A percentile compares a stretch with the other conserved stretches of the same genome.
Evolutionary conservation across 2,113 vertebrate species (phyloP).

Genomic region (Phalacrocorax brasilianus): DNA sequence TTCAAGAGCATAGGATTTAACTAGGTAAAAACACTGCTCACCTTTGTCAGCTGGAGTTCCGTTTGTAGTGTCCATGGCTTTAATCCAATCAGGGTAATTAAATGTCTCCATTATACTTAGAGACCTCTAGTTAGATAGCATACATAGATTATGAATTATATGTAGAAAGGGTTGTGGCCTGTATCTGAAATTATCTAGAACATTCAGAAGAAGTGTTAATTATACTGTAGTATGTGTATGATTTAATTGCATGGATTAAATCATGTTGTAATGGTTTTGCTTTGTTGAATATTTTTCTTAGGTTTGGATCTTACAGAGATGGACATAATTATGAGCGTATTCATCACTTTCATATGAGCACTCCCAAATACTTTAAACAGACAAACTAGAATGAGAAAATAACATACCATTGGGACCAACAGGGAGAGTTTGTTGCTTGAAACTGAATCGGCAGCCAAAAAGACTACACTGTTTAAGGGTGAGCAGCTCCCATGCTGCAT

Average conservation of each 20-base stretch:
- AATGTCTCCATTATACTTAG: background rate
- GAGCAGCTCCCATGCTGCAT: background rate
- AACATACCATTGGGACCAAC: background rate
- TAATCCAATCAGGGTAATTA: background rate
- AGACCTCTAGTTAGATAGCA: background rate
- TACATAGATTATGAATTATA: background rate
- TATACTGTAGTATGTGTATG: background rate
- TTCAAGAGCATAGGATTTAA: background rate
- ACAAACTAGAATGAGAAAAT: slow-evolving; percentile 27
- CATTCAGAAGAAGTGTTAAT: background rate
- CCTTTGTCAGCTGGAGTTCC: background rate
- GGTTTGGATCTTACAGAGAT: slow-evolving; percentile 79
- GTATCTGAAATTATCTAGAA: background rate
- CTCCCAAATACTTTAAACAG: slow-evolving; percentile 75
- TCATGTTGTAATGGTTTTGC: background rate
- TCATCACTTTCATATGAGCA: slow-evolving; percentile 79
- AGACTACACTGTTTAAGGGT: background rate
- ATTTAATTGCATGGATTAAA: background rate
- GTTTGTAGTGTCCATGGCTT: background rate
- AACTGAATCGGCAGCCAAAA: background rate
- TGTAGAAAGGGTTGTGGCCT: background rate
- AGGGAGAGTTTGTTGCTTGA: background rate
- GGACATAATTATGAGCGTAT: slow-evolving; percentile 71
- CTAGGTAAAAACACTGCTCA: background rate
- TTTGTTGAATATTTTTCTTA: slow-evolving; percentile 48